Percentiles rank a stretch among this genome's conserved stretches.
These are phyloP conservation scores for Limulus polyphemus DNA, from an alignment of 2,888 invertebrate species.

Conservation along the genomic window DNA sequence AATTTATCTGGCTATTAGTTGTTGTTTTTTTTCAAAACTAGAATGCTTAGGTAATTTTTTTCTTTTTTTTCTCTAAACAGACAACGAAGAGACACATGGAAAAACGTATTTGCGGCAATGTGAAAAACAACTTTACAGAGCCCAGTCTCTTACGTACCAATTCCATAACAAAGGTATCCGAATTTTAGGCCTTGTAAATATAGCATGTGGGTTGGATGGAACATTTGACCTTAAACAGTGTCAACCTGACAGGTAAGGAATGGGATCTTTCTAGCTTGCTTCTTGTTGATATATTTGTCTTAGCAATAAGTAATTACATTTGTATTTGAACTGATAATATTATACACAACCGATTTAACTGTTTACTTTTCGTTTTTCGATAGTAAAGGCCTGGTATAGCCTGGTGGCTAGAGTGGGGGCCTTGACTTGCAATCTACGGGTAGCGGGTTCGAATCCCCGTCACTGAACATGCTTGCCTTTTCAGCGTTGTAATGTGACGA, in stretches of 20 bases:
- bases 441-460: too few species aligned
- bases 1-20: too few species aligned
- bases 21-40: too few species aligned
- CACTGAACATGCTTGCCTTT: too few species aligned
- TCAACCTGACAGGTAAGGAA: conserved; percentile 2
- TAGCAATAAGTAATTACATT: neutral
- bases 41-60: too few species aligned
- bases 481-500: too few species aligned
- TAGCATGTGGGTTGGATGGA: conserved; percentile 14
- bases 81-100: neutral
- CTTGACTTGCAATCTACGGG: too few species aligned
- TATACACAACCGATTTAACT: neutral
- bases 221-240: conserved; percentile 9
- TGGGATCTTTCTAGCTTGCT: too few species aligned
- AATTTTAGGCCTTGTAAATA: conserved; percentile 1
- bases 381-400: too few species aligned
- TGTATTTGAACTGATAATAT: neutral
- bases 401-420: too few species aligned
- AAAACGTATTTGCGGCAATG: conserved; percentile 7
- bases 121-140: conserved; percentile 8
- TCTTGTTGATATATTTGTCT: too few species aligned
- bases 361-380: neutral
- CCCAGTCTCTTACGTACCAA: neutral
- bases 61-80: neutral
- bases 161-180: conserved; percentile 11